phyloP scores from a whole-genome alignment of 1,140 invertebrate species.

The Drosophila repletoides region DNA sequence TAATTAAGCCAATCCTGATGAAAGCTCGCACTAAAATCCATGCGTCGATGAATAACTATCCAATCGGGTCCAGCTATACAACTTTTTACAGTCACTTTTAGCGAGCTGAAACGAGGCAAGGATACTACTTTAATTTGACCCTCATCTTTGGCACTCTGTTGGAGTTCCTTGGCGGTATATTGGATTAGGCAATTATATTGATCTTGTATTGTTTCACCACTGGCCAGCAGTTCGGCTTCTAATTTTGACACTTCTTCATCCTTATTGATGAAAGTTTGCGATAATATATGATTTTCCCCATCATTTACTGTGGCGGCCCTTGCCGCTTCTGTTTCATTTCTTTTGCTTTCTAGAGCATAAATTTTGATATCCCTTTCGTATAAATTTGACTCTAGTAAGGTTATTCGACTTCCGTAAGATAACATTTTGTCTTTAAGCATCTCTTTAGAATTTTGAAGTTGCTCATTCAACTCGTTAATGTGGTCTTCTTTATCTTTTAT shows the following conservation, averaged over 20 bases:
- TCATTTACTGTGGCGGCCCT: too few species aligned
- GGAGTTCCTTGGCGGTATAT: constrained; percentile 6
- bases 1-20: constrained; percentile 26
- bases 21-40: not conserved
- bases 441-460: too few species aligned
- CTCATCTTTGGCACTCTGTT: not conserved
- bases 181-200: not conserved
- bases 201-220: constrained; percentile 1
- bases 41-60: constrained; percentile 32
- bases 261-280: not conserved
- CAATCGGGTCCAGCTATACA: constrained; percentile 1
- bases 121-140: not conserved
- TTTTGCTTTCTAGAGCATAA: not conserved
- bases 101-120: constrained; percentile 1
- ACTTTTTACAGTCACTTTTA: not conserved
- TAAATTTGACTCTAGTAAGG: not conserved
- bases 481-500: not conserved
- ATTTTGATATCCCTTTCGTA: not conserved
- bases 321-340: not conserved
- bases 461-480: not conserved
- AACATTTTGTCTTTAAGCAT: not conserved
- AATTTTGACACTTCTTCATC: not conserved
- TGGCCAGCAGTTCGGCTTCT: not conserved
- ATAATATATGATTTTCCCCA: not conserved
- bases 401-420: not conserved